Conservation (phyloP, 37 sponge, comb jelly and placozoan genomes). For the Petrosia ficiformis region DNA sequence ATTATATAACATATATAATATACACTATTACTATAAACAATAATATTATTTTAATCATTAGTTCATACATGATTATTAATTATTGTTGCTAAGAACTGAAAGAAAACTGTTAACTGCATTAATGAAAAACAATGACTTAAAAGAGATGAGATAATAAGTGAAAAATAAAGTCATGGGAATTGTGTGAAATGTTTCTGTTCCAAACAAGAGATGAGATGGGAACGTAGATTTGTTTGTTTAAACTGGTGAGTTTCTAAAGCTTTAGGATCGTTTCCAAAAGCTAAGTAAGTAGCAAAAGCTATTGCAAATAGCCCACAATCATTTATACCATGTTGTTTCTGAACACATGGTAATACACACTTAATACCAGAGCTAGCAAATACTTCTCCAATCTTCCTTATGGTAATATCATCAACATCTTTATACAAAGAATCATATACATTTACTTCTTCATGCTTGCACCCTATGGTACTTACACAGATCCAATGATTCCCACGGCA, state of each 20-base stretch:
- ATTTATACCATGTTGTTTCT: background rate
- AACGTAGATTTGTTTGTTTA: background rate
- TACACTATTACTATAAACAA: too few relatives aligned
- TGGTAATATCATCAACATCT: background rate
- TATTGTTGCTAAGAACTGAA: too few relatives aligned
- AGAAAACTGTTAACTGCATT: too few relatives aligned
- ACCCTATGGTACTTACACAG: background rate
- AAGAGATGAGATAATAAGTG: too few relatives aligned
- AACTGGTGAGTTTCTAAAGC: background rate
- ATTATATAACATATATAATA: too few relatives aligned
- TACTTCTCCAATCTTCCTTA: background rate
- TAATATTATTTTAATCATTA: too few relatives aligned
- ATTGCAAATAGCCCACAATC: background rate
- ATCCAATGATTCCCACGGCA: background rate
- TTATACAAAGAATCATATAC: background rate
- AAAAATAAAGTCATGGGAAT: too few relatives aligned
- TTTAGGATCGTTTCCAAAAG: background rate
- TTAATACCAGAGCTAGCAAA: background rate
- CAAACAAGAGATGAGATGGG: background rate
- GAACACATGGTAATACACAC: background rate
- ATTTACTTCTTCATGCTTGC: background rate
- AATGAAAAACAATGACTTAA: too few relatives aligned
- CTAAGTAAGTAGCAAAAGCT: background rate
- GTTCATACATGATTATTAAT: too few relatives aligned
- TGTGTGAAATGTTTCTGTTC: background rate